phyloP scores from a whole-genome alignment of 2,797 vertebrate species.

The Emys orbicularis region DNA sequence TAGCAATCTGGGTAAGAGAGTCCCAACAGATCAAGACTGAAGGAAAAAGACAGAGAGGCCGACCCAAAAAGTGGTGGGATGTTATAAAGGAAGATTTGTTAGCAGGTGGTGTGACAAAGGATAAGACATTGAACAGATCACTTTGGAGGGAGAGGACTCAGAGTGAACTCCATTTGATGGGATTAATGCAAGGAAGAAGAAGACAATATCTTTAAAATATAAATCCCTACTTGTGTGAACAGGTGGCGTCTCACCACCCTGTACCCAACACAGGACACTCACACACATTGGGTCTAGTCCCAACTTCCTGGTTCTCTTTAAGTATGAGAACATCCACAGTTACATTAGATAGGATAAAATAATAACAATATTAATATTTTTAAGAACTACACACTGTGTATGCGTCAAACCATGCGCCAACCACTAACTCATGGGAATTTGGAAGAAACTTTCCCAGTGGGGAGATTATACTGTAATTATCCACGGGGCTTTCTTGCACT shows the following conservation, averaged over 20 bases:
- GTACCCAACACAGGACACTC: not conserved
- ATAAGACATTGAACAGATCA: not conserved
- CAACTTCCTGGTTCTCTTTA: not conserved
- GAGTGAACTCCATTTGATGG: not conserved
- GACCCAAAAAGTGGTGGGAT: not conserved
- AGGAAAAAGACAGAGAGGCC: not conserved
- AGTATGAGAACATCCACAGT: not conserved
- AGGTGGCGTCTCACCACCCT: not conserved
- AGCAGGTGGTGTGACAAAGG: not conserved
- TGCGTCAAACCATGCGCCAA: not conserved
- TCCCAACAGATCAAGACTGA: not conserved
- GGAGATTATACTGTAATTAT: not conserved
- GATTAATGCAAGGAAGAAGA: not conserved
- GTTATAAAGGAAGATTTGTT: not conserved
- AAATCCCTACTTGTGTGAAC: not conserved
- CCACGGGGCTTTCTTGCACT: not conserved
- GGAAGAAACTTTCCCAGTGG: not conserved
- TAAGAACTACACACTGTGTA: not conserved
- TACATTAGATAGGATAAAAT: not conserved
- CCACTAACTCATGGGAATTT: accelerated
- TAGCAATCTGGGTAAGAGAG: not conserved
- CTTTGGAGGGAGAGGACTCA: not conserved
- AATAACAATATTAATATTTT: not conserved
- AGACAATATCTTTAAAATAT: not conserved
- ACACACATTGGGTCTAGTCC: not conserved